Percentiles rank a stretch among this genome's conserved stretches.
Conservation (phyloP, 2,888 invertebrate species). For the Thymelicus lineola region DNA sequence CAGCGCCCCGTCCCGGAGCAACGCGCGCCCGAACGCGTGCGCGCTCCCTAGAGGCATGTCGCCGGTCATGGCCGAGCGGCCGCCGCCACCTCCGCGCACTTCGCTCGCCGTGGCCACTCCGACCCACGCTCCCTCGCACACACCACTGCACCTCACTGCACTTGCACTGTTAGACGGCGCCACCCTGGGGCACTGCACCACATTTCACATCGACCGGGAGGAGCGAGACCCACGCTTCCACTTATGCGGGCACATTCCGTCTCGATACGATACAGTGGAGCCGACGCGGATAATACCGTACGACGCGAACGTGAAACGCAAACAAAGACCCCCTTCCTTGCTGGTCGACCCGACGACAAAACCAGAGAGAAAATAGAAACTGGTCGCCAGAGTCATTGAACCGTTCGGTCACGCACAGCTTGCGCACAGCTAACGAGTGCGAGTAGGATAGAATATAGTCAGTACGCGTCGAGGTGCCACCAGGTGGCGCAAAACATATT, state of each 20-base stretch:
- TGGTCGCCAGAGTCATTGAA: slow-evolving; percentile 84
- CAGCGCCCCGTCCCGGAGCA: slow-evolving; percentile 81
- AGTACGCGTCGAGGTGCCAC: slow-evolving; percentile 43
- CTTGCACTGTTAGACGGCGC: slow-evolving; percentile 80
- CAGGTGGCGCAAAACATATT: slow-evolving; percentile 62
- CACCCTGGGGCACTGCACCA: slow-evolving; percentile 78
- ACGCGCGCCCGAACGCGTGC: slow-evolving; percentile 81
- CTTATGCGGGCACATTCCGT: slow-evolving; percentile 83
- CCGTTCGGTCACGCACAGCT: slow-evolving; percentile 72
- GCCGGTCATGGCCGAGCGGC: slow-evolving; percentile 83
- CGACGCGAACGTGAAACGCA: slow-evolving; percentile 83
- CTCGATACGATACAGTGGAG: slow-evolving; percentile 75
- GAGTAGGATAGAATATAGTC: slow-evolving; percentile 64
- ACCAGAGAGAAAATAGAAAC: slow-evolving; percentile 86
- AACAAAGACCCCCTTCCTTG: slow-evolving; percentile 82
- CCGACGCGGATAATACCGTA: slow-evolving; percentile 74
- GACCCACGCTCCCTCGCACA: slow-evolving; percentile 77
- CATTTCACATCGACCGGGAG: slow-evolving; percentile 81
- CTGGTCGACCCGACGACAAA: slow-evolving; percentile 76
- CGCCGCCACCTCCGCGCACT: slow-evolving; percentile 77
- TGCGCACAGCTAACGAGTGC: slow-evolving; percentile 66
- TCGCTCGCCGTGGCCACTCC: slow-evolving; percentile 80
- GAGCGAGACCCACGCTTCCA: slow-evolving; percentile 81
- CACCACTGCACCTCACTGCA: slow-evolving; percentile 83
- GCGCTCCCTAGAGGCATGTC: slow-evolving; percentile 84